Evolutionary conservation across 2,888 invertebrate genomes (phyloP).

Genomic region (Apeira syringaria): DNA sequence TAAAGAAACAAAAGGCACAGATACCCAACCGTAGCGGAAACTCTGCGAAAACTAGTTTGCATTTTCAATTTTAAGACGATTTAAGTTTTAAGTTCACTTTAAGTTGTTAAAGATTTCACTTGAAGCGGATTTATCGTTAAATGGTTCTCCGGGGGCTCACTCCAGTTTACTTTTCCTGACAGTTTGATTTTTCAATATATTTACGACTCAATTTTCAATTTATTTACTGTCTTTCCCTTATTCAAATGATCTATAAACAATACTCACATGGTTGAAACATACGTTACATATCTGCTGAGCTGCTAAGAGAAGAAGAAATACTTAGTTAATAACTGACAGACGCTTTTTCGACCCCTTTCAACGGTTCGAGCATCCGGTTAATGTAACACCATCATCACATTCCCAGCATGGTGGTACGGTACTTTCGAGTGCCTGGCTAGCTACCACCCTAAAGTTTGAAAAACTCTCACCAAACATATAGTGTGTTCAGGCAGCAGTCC

Average conservation of each 20-base stretch:
- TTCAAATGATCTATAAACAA: neutral
- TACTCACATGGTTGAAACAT: too few relatives aligned
- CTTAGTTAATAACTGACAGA: too few relatives aligned
- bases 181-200: conserved; percentile 27
- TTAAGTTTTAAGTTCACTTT: conserved; percentile 69
- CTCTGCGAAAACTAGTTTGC: conserved; percentile 66
- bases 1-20: conserved; percentile 47
- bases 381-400: too few relatives aligned
- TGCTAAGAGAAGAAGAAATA: too few relatives aligned
- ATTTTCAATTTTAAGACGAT: conserved; percentile 77
- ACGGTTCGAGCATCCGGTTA: too few relatives aligned
- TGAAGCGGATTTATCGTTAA: conserved; percentile 55
- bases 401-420: too few relatives aligned
- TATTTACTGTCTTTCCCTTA: neutral
- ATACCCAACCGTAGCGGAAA: conserved; percentile 42
- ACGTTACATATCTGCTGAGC: too few relatives aligned
- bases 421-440: too few relatives aligned
- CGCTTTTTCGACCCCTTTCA: too few relatives aligned
- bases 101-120: conserved; percentile 62
- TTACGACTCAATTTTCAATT: conserved; percentile 4
- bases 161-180: conserved; percentile 28
- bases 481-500: too few relatives aligned
- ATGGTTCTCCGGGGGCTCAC: conserved; percentile 41
- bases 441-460: too few relatives aligned
- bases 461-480: too few relatives aligned